Percentiles rank a stretch among this genome's conserved stretches.
phyloP scores from a whole-genome alignment of 2,113 vertebrate species.

The Sinocyclocheilus maitianheensis region DNA sequence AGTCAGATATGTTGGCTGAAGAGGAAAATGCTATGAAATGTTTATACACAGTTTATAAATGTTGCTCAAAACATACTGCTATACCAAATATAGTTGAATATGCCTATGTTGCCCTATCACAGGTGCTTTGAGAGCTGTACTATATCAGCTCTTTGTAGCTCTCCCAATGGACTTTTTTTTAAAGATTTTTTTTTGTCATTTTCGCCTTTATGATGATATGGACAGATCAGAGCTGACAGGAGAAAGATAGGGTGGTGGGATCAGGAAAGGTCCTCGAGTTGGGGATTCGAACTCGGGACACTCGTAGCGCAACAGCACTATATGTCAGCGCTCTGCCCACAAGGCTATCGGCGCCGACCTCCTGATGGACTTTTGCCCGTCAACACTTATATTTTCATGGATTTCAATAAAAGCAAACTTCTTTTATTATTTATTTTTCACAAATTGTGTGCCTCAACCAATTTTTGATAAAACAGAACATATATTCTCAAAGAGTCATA shows the following conservation, averaged over 20 bases:
- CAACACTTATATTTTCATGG: neutral
- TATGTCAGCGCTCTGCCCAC: too few species aligned
- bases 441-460: neutral
- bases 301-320: too few species aligned
- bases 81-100: neutral
- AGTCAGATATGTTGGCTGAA: neutral
- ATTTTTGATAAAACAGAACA: neutral
- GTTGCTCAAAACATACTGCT: neutral
- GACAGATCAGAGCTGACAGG: too few species aligned
- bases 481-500: neutral
- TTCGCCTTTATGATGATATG: too few species aligned
- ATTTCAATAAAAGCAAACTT: neutral
- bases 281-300: too few species aligned
- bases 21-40: neutral
- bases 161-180: too few species aligned
- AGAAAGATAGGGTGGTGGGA: too few species aligned
- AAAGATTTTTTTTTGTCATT: too few species aligned
- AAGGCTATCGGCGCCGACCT: too few species aligned
- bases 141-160: neutral
- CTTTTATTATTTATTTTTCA: neutral
- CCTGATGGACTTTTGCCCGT: neutral
- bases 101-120: neutral
- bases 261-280: too few species aligned
- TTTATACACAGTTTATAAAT: neutral
- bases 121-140: neutral